phyloP scores from a whole-genome alignment of 2,113 vertebrate genomes.

The Rhynchomys soricoides region DNA sequence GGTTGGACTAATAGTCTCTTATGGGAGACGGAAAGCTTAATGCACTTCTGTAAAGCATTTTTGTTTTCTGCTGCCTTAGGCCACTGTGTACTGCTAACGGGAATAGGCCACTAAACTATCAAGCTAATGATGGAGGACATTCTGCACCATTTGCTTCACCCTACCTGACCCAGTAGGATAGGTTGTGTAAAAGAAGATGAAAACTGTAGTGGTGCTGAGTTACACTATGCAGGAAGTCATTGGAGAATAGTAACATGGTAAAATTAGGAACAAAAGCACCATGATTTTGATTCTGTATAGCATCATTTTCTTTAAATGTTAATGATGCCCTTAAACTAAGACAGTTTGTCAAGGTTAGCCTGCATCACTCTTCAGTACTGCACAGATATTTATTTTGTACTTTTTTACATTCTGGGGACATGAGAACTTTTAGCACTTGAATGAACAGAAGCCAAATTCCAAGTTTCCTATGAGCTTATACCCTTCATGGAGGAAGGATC shows the following conservation, averaged over 20 bases:
- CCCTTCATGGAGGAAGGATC: background rate
- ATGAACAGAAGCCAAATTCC: background rate
- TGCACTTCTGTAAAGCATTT: background rate
- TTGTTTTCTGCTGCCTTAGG: conserved; percentile 34
- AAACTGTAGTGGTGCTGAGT: background rate
- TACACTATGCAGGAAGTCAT: background rate
- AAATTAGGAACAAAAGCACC: background rate
- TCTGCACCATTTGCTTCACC: background rate
- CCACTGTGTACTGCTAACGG: background rate
- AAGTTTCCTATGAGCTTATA: background rate
- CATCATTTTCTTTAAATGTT: background rate
- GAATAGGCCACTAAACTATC: background rate
- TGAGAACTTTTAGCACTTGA: background rate
- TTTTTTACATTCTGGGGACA: background rate
- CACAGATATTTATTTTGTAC: background rate
- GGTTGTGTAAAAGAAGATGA: background rate
- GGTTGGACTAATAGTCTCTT: background rate
- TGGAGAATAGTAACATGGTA: background rate
- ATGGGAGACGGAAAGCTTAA: background rate
- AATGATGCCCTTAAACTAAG: background rate
- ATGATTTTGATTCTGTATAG: background rate
- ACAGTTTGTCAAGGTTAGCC: background rate
- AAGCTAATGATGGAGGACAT: background rate
- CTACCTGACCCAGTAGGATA: background rate
- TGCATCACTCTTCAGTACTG: background rate